Conservation (phyloP, 64 coral and sea anemone genomes). For the Montipora foliosa region DNA sequence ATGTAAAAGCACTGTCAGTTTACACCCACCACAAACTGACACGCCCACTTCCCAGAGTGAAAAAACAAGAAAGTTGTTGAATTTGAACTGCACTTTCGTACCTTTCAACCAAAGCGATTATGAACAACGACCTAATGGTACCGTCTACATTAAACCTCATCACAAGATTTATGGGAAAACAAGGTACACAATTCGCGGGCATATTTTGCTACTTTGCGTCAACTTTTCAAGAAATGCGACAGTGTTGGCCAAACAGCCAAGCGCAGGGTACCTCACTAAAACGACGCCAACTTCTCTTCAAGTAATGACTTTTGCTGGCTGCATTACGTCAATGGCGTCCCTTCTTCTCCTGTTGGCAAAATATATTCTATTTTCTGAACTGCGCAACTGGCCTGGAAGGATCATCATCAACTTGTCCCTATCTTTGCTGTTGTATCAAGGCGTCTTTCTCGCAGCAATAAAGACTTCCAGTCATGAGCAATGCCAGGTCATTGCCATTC, state of each 20-base stretch:
- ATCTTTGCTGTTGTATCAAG: constrained; percentile 31
- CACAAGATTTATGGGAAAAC: not conserved
- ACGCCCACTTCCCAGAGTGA: too few species aligned
- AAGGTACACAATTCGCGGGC: not conserved
- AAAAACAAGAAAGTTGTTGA: not conserved
- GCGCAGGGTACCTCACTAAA: not conserved
- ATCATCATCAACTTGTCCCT: too few species aligned
- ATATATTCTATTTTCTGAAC: not conserved
- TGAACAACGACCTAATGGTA: not conserved
- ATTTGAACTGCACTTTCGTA: not conserved
- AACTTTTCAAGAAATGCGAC: constrained; percentile 12
- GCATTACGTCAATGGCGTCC: constrained; percentile 22
- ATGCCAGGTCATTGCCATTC: too few species aligned
- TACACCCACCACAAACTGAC: too few species aligned
- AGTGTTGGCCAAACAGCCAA: too few species aligned
- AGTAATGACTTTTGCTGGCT: constrained; percentile 32
- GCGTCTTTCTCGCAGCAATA: not conserved
- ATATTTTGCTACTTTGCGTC: not conserved
- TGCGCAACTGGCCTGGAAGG: too few species aligned
- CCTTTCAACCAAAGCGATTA: constrained; percentile 11
- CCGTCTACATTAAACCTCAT: constrained; percentile 3
- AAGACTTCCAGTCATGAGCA: not conserved
- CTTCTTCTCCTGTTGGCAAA: constrained; percentile 37
- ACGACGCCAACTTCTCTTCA: not conserved
- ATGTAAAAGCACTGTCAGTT: too few species aligned